phyloP scores from a whole-genome alignment of 2,888 invertebrate species.

The Sipha maydis region DNA sequence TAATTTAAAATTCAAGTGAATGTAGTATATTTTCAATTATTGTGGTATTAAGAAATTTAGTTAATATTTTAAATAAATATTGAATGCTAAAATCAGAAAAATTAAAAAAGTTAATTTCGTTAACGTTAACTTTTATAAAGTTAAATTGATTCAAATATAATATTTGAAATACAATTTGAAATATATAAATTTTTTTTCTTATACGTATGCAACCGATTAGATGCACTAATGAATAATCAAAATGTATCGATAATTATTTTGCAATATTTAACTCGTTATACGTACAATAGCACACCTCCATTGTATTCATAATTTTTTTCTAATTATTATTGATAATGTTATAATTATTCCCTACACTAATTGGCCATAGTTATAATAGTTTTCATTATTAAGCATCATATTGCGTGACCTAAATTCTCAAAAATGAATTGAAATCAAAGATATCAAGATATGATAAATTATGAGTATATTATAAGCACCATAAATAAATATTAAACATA shows the following conservation, averaged over 20 bases:
- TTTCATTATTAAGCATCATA: background rate
- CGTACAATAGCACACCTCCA: background rate
- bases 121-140: background rate
- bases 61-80: too few species aligned
- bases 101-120: background rate
- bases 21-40: too few species aligned
- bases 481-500: background rate
- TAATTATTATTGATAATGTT: background rate
- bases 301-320: background rate
- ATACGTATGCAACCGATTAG: too few species aligned
- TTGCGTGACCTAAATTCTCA: background rate
- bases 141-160: too few species aligned
- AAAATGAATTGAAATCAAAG: background rate
- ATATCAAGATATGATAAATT: background rate
- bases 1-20: too few species aligned
- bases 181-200: too few species aligned
- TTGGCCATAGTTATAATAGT: background rate
- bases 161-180: too few species aligned
- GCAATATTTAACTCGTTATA: background rate
- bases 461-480: background rate
- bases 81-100: too few species aligned
- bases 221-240: background rate
- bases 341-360: background rate
- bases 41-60: too few species aligned
- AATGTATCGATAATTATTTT: conserved; percentile 15